These are phyloP conservation scores for Netelia melanura DNA, from an alignment of 2,888 invertebrate genomes.

Conservation along the genomic window DNA sequence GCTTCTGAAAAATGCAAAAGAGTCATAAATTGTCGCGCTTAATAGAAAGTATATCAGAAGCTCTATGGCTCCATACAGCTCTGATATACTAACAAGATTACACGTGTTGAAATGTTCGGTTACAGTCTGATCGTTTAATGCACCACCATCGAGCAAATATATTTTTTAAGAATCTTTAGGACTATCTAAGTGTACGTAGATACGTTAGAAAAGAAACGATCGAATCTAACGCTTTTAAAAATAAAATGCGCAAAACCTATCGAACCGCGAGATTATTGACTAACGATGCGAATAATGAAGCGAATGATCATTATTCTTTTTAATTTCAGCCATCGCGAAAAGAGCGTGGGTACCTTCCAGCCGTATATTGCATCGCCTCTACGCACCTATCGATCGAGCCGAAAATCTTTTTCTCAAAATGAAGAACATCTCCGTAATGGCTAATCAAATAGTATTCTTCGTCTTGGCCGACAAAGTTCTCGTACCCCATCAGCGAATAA, in stretches of 20 bases:
- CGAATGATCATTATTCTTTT: not conserved
- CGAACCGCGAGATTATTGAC: not conserved
- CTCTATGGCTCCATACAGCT: no score
- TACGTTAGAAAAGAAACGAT: no score
- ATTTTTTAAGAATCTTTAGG: no score
- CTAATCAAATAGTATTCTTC: conserved; percentile 91
- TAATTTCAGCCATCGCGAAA: conserved; percentile 67
- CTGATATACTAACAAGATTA: no score
- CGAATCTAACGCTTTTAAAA: no score
- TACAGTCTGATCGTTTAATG: no score
- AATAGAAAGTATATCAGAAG: not conserved
- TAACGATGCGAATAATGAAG: not conserved
- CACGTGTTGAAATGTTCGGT: no score
- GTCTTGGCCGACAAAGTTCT: conserved; percentile 90
- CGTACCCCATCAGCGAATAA: conserved; percentile 86
- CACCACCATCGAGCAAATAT: no score
- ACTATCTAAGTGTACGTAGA: no score
- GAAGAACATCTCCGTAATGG: conserved; percentile 90
- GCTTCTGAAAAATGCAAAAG: conserved; percentile 12
- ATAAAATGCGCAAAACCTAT: not conserved
- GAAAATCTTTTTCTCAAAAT: conserved; percentile 89
- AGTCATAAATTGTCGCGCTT: not conserved
- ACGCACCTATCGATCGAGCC: conserved; percentile 88
- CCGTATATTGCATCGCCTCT: conserved; percentile 82
- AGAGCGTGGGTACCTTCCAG: conserved; percentile 74